Base-by-base conservation (phyloP, 1,140 invertebrate genomes). In the Polypedilum pembai region DNA sequence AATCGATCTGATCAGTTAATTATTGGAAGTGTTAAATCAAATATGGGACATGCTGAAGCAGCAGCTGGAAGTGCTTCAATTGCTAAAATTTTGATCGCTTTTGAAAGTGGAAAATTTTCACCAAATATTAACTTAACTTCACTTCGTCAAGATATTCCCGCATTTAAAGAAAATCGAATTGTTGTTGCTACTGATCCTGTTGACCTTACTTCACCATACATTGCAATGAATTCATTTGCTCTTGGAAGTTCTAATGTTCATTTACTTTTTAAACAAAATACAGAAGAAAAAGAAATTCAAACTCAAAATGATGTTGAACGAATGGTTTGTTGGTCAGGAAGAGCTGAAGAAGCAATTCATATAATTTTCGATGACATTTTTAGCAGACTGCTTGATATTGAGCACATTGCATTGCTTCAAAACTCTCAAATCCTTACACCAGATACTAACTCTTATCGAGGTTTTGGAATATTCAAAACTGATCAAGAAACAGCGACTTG, bases 21-120 rank as follows among this genome's bases (percentile, higher is more conserved):
- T 33, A 91, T 98, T 76, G 96, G 96, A 5, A 94, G 95, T 0
- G 86, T 96, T 0, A 98, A 98, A 80, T 95, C 94, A 0, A 98
- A 97, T 82, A 86, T 97, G 79, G 96, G 96, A 0, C 96, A 98
- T 81, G 87, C 92, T 0, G 96, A 98, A 82, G 91, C 94, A 5
- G 91, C 92, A 1, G 95, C 94, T 41, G 95, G 94, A 75, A 82
- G 94, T 0, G 94, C 92, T 80, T 91, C 92, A 0, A 78, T 97
- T 41, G 88, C 90, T 3, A 97, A 97, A 84, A 90, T 94, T 77
- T 80, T 79, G 40, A 83, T 95, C 63, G 88, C 91, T 0, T 92
- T 94, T 83, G 88, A 92, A 80, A 87, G 87, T 4, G 87, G 88
- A 17, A 82, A 85, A 5, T 88, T 96, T 77, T 88, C 92, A 10